Base-by-base conservation (phyloP, 2,797 vertebrate species). In the Galaxias olidus region DNA sequence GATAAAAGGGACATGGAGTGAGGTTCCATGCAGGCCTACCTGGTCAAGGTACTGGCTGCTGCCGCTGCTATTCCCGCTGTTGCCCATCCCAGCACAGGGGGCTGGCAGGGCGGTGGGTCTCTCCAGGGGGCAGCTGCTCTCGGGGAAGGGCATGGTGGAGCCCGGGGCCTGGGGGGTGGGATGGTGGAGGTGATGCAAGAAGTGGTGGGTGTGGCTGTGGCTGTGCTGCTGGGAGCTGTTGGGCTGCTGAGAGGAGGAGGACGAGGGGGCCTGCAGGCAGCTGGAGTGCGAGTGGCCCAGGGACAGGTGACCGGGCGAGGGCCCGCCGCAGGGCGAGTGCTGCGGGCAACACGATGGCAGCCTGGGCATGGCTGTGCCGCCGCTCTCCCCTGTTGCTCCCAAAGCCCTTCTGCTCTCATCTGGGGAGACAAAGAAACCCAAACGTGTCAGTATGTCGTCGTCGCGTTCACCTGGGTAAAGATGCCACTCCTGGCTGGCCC, bases 281-380 rank as follows among this genome's bases (percentile, higher is more conserved):
- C 93, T 94, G 50, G 94, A 85, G 63, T 97, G 96, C 1, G 95
- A 84, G 81, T 98, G 96, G 74, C 93, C 93, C 79, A 98, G 77
- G 0, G 92, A 79, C 72, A 96, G 92, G 80, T 96, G 96, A 80
- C 84, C 90, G 63, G 96, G 94, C 19, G 96, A 93, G 19, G 95
- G 93, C 62, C 95, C 94, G 74, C 94, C 91, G 61, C 98, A 99
- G 0, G 98, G 95, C 4, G 98, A 98, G 86, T 99, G 98, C 87
- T 98, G 97, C 60, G 96, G 96, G 82, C 98, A 99, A 90, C 98
- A 99, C 0, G 98, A 97, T 3, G 96, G 98, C 44, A 99, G 91
- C 69, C 98, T 89, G 63, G 98, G 98, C 97, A 99, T 93, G 61
- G 97, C 94, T 0, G 94, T 87, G 72, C 95, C 93, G 7, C 93